phyloP scores from a whole-genome alignment of 64 coral and sea anemone genomes.

The Catalaphyllia jardinei region DNA sequence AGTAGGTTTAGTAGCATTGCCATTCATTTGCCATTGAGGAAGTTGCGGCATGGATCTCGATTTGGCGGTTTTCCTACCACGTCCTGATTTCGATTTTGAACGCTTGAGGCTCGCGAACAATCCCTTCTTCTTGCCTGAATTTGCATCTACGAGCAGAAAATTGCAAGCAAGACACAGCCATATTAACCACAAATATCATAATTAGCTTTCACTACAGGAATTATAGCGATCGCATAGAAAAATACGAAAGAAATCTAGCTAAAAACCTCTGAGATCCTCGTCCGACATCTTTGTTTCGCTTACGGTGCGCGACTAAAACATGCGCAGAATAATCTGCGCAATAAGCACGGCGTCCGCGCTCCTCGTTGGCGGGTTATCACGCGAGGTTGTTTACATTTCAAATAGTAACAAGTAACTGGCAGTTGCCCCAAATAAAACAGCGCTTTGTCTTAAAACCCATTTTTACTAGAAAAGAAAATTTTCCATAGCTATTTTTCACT shows the following conservation, averaged over 20 bases:
- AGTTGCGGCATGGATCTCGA: conserved; percentile 89
- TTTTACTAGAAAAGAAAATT: background rate
- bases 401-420: conserved; percentile 2
- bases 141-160: conserved; percentile 58
- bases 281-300: conserved; percentile 89
- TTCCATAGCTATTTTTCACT: background rate
- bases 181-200: conserved; percentile 5
- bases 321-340: conserved; percentile 90
- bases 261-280: conserved; percentile 90
- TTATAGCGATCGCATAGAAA: background rate
- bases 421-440: background rate
- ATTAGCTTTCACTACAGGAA: background rate
- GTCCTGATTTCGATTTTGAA: conserved; percentile 72
- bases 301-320: conserved; percentile 42
- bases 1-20: conserved; percentile 72
- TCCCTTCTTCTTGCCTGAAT: conserved; percentile 74
- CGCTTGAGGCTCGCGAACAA: conserved; percentile 88
- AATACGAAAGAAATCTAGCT: conserved; percentile 45
- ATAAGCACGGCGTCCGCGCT: conserved; percentile 65
- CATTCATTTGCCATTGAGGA: conserved; percentile 78
- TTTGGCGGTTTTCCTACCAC: conserved; percentile 67
- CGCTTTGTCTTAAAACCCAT: background rate
- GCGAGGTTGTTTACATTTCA: conserved; percentile 76
- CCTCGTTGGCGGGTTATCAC: conserved; percentile 61
- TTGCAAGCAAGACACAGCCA: conserved; percentile 47